phyloP scores from a whole-genome alignment of 2,888 invertebrate genomes.

The Acronicta alni region DNA sequence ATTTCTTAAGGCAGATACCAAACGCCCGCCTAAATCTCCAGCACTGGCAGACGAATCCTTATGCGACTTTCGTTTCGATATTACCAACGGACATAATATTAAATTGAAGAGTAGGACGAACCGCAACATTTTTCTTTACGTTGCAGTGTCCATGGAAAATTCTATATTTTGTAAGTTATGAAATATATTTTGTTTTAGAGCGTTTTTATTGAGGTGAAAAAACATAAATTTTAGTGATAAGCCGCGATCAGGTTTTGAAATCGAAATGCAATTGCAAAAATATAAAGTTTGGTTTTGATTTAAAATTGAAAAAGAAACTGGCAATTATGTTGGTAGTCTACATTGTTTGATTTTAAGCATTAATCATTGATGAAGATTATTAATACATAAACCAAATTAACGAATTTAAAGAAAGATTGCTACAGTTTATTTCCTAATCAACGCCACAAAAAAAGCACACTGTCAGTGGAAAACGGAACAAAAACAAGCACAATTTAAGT shows the following conservation, averaged over 20 bases:
- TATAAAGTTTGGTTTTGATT: too few relatives aligned
- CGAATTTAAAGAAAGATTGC: too few relatives aligned
- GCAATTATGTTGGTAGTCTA: too few relatives aligned
- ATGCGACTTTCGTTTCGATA: slow-evolving; percentile 33
- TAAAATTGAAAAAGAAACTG: too few relatives aligned
- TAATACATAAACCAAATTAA: too few relatives aligned
- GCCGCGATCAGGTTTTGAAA: slow-evolving; percentile 63
- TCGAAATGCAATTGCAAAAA: slow-evolving; percentile 30
- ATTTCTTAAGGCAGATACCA: slow-evolving; percentile 70
- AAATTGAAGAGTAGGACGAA: slow-evolving; percentile 62
- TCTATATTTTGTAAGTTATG: slow-evolving; percentile 34
- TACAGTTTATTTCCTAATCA: too few relatives aligned
- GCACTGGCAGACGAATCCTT: slow-evolving; percentile 26
- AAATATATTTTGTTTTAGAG: slow-evolving; percentile 43
- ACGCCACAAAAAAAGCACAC: too few relatives aligned
- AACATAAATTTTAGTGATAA: slow-evolving; percentile 77
- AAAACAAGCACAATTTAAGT: too few relatives aligned
- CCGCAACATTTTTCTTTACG: slow-evolving; percentile 68
- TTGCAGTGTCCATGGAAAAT: slow-evolving; percentile 49
- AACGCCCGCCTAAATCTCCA: slow-evolving; percentile 62
- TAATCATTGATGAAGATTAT: too few relatives aligned
- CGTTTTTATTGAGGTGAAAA: slow-evolving; percentile 73
- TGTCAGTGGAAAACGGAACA: too few relatives aligned
- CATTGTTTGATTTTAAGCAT: too few relatives aligned
- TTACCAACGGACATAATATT: slow-evolving; percentile 51